Conservation (phyloP, 2,888 invertebrate genomes). For the Limnephilus marmoratus region DNA sequence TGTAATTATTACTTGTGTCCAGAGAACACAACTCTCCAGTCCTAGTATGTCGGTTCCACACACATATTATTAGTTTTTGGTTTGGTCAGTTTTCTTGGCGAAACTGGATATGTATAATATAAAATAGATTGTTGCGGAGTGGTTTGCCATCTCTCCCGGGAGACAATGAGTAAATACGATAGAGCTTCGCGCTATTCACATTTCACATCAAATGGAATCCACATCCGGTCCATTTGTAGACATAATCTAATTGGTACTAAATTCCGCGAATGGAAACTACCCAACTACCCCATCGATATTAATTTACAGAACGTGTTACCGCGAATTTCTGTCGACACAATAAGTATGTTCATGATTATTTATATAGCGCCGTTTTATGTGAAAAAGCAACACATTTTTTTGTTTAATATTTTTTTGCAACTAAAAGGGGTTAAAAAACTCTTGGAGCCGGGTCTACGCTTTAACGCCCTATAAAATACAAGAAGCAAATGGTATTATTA, state of each 20-base stretch:
- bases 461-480: too few relatives aligned
- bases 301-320: not conserved
- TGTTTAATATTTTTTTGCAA: too few relatives aligned
- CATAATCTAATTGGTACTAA: not conserved
- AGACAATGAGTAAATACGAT: not conserved
- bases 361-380: too few relatives aligned
- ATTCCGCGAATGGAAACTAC: not conserved
- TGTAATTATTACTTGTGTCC: too few relatives aligned
- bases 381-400: too few relatives aligned
- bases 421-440: too few relatives aligned
- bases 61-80: not conserved
- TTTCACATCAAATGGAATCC: not conserved
- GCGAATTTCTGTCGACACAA: not conserved
- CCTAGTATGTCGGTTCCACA: not conserved
- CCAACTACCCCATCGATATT: not conserved
- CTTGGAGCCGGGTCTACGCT: too few relatives aligned
- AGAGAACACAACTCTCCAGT: not conserved
- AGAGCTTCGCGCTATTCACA: not conserved
- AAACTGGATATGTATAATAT: not conserved
- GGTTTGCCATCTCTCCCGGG: not conserved
- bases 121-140: not conserved
- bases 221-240: not conserved
- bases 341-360: not conserved
- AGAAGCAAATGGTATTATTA: too few relatives aligned
- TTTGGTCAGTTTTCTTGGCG: not conserved